Percentiles rank a stretch among this genome's conserved stretches.
These are phyloP conservation scores for Gadus chalcogrammus DNA, from an alignment of 2,113 vertebrate species.

Conservation along the genomic window DNA sequence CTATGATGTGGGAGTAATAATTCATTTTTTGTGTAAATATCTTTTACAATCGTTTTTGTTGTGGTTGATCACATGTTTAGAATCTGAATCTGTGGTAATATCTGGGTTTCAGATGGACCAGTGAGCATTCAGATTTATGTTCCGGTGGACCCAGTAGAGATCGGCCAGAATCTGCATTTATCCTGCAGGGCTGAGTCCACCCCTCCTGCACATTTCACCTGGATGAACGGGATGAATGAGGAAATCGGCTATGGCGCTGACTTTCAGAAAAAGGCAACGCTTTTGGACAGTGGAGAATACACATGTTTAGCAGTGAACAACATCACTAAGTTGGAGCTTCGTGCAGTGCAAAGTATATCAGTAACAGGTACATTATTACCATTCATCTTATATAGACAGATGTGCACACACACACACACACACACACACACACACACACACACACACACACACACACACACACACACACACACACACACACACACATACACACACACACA, in stretches of 20 bases:
- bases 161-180: constrained; percentile 2
- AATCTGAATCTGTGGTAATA: not conserved
- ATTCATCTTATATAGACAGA: not conserved
- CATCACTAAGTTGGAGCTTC: not conserved
- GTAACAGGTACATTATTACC: constrained; percentile 25
- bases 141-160: not conserved
- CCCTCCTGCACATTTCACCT: constrained; percentile 47
- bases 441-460: not conserved
- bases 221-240: constrained; percentile 22
- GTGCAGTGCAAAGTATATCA: not conserved
- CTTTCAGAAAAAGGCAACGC: not conserved
- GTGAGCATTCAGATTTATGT: constrained; percentile 39
- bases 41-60: not conserved
- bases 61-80: not conserved
- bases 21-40: not conserved
- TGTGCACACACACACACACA: not conserved
- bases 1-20: constrained; percentile 1
- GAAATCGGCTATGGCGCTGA: constrained; percentile 2
- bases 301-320: constrained; percentile 19
- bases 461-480: not conserved
- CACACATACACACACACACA: too few relatives aligned
- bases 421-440: not conserved
- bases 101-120: constrained; percentile 61
- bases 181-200: constrained; percentile 45
- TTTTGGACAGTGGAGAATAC: constrained; percentile 41